phyloP scores from a whole-genome alignment of 2,888 invertebrate genomes.

The Sarcophaga rosellei region DNA sequence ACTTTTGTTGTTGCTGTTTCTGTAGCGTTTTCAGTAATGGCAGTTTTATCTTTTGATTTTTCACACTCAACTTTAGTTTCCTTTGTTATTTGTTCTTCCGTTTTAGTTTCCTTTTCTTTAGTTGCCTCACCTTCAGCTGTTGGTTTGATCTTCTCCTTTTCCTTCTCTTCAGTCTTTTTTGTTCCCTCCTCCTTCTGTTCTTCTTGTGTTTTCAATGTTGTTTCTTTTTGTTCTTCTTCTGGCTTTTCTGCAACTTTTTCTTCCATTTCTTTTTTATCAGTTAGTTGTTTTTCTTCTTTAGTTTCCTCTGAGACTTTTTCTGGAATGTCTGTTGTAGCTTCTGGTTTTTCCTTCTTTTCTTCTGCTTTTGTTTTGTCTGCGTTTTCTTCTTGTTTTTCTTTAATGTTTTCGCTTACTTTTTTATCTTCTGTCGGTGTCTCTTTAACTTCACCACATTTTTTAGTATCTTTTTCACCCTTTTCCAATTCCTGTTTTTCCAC shows the following conservation, averaged over 20 bases:
- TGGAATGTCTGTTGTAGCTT: constrained; percentile 49
- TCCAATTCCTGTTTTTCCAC: constrained; percentile 73
- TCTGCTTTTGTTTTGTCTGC: constrained; percentile 37
- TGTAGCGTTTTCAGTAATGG: constrained; percentile 24
- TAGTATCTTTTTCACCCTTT: constrained; percentile 71
- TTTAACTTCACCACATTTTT: constrained; percentile 59
- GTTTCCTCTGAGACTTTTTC: constrained; percentile 26
- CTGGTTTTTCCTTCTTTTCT: constrained; percentile 21
- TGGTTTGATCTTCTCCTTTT: constrained; percentile 2
- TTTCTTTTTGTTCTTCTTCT: constrained; percentile 34
- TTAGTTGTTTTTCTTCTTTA: constrained; percentile 32
- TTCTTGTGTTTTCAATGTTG: constrained; percentile 34
- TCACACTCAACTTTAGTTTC: constrained; percentile 43
- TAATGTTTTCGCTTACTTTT: constrained; percentile 13
- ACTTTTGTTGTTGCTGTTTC: constrained; percentile 12
- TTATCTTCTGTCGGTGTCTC: constrained; percentile 27
- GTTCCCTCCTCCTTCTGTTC: constrained; percentile 46
- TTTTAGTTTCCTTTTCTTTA: constrained; percentile 7
- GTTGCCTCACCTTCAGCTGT: not conserved
- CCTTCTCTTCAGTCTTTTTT: constrained; percentile 71
- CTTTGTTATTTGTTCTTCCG: constrained; percentile 71
- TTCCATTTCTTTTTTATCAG: constrained; percentile 4
- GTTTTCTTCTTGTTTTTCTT: constrained; percentile 41
- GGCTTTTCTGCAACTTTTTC: constrained; percentile 1
- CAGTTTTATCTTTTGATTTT: constrained; percentile 39